phyloP scores from a whole-genome alignment of 2,113 vertebrate genomes.

The Calidris pugnax region DNA sequence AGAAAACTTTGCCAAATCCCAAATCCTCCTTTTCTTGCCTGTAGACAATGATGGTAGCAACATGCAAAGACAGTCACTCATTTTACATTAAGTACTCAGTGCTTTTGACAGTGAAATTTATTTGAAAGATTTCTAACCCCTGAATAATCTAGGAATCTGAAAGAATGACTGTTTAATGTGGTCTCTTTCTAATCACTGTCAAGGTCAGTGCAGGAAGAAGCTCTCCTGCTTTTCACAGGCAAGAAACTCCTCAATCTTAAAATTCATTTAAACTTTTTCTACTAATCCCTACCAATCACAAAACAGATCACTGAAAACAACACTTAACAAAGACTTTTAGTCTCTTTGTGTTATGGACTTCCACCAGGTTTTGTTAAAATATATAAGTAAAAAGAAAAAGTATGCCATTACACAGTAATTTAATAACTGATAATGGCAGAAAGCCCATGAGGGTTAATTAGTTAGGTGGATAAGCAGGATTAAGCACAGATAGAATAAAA shows the following conservation, averaged over 20 bases:
- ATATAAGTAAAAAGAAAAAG: not conserved
- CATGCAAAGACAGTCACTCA: not conserved
- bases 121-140: slow-evolving; percentile 1
- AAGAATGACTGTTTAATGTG: slow-evolving; percentile 29
- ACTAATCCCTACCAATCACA: not conserved
- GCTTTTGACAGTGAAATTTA: slow-evolving; percentile 23
- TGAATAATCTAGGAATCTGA: slow-evolving; percentile 21
- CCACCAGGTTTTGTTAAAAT: not conserved
- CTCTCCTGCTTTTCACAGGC: not conserved
- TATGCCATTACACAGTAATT: not conserved
- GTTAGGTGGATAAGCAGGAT: not conserved
- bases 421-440: not conserved
- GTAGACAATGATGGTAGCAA: not conserved
- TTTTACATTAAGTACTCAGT: not conserved
- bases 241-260: not conserved
- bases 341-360: not conserved
- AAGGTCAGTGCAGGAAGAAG: not conserved
- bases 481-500: not conserved
- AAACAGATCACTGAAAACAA: not conserved
- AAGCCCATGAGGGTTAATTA: not conserved
- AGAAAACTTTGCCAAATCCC: not conserved
- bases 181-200: not conserved
- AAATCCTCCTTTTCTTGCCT: not conserved
- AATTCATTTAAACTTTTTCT: not conserved
- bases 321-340: not conserved